Percentiles rank a stretch among this genome's conserved stretches.
Evolutionary conservation across 2,113 vertebrate genomes (phyloP).

Genomic region (Oreochromis niloticus): DNA sequence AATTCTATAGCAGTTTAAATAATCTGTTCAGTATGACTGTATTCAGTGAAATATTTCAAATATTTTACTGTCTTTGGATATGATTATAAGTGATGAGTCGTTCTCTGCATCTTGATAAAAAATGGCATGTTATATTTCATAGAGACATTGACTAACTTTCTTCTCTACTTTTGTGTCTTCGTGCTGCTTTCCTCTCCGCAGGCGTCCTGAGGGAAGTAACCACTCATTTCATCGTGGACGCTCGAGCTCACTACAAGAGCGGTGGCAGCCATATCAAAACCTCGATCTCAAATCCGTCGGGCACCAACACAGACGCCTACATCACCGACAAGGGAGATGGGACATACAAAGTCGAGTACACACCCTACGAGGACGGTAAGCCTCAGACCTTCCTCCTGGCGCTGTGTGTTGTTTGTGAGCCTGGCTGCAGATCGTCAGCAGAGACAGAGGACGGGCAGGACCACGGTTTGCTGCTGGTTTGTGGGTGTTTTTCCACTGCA

Average conservation of each 20-base stretch:
- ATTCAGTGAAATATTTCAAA: neutral
- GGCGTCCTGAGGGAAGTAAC: constrained; percentile 86
- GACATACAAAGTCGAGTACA: constrained; percentile 88
- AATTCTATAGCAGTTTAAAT: neutral
- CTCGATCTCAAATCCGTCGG: constrained; percentile 80
- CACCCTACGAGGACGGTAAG: constrained; percentile 85
- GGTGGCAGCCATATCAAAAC: constrained; percentile 79
- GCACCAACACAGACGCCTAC: constrained; percentile 77
- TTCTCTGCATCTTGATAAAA: neutral
- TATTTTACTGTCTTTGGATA: neutral
- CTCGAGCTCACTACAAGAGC: constrained; percentile 66
- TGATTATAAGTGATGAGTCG: neutral
- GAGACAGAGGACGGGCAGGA: neutral
- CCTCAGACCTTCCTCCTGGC: neutral
- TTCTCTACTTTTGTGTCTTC: neutral
- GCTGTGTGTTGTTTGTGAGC: neutral
- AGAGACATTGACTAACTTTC: neutral
- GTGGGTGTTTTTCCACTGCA: constrained; percentile 20
- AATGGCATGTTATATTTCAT: neutral
- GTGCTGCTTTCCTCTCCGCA: constrained; percentile 21
- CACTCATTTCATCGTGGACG: constrained; percentile 86
- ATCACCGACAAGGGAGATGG: constrained; percentile 85
- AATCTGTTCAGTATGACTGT: neutral
- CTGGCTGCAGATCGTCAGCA: neutral
- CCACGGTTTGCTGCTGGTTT: neutral